Percentiles rank a stretch among this genome's conserved stretches.
Conservation (phyloP, 2,888 invertebrate genomes). For the Chaetogeoica ovagalla region DNA sequence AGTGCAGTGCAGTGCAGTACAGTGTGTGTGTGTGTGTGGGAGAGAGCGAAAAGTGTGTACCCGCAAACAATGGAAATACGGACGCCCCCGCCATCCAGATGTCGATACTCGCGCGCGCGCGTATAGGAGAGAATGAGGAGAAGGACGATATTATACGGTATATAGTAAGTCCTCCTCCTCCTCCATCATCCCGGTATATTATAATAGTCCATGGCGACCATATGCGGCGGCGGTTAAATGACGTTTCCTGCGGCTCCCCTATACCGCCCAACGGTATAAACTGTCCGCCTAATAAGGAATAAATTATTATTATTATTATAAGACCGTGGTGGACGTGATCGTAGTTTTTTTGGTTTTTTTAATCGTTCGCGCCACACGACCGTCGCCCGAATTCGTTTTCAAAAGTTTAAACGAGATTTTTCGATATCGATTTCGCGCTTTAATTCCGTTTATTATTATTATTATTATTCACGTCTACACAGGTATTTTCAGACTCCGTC, state of each 20-base stretch:
- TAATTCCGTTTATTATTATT: too few relatives aligned
- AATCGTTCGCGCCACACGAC: too few relatives aligned
- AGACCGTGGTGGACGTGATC: background rate
- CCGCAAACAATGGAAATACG: slow-evolving; percentile 46
- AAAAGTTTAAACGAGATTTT: too few relatives aligned
- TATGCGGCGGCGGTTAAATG: slow-evolving; percentile 40
- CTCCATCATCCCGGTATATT: too few relatives aligned
- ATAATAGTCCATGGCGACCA: slow-evolving; percentile 15
- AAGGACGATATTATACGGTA: background rate
- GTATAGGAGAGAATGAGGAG: slow-evolving; percentile 25
- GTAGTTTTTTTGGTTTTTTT: too few relatives aligned
- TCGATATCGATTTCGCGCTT: too few relatives aligned
- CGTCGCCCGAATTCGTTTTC: too few relatives aligned
- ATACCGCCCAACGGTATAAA: background rate
- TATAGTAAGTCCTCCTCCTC: too few relatives aligned
- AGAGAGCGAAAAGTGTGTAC: background rate
- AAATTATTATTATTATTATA: too few relatives aligned
- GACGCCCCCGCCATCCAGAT: slow-evolving; percentile 53
- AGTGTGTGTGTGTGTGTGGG: background rate
- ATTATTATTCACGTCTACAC: too few relatives aligned
- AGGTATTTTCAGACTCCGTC: too few relatives aligned
- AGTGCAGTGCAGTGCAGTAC: too few relatives aligned
- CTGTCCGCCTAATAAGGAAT: slow-evolving; percentile 23
- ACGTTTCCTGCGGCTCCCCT: slow-evolving; percentile 44
- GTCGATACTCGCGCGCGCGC: slow-evolving; percentile 31